Evolutionary conservation across 2,797 vertebrate species (phyloP).

Genomic region (Saguinus oedipus): DNA sequence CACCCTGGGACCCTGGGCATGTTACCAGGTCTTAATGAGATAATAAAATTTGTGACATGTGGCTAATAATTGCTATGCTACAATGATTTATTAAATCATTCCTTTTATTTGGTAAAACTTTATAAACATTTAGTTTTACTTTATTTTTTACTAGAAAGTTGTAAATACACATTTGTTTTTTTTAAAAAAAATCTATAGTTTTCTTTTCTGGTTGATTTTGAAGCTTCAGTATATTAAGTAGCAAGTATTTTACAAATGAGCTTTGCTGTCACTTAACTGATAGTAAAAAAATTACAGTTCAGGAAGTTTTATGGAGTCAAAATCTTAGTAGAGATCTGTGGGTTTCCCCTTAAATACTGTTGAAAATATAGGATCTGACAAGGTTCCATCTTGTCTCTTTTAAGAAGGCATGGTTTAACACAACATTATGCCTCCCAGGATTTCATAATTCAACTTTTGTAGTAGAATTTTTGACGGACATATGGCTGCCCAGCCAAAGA

Average conservation of each 20-base stretch:
- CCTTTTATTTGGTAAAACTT: neutral
- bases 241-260: neutral
- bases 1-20: neutral
- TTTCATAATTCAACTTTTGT: neutral
- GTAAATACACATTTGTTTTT: neutral
- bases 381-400: neutral
- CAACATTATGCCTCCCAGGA: neutral
- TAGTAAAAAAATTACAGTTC: neutral
- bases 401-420: neutral
- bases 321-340: neutral
- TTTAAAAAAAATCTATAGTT: neutral
- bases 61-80: neutral
- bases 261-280: neutral
- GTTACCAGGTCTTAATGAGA: neutral
- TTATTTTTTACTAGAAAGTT: neutral
- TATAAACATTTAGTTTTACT: neutral
- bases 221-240: neutral
- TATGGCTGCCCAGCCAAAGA: neutral
- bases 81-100: neutral
- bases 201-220: slow-evolving; percentile 21
- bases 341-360: neutral
- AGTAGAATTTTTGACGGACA: neutral
- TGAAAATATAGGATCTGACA: neutral
- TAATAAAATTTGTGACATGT: neutral
- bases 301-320: neutral